Evolutionary conservation across 2,888 invertebrate species (phyloP).

Genomic region (Linyphia triangularis): DNA sequence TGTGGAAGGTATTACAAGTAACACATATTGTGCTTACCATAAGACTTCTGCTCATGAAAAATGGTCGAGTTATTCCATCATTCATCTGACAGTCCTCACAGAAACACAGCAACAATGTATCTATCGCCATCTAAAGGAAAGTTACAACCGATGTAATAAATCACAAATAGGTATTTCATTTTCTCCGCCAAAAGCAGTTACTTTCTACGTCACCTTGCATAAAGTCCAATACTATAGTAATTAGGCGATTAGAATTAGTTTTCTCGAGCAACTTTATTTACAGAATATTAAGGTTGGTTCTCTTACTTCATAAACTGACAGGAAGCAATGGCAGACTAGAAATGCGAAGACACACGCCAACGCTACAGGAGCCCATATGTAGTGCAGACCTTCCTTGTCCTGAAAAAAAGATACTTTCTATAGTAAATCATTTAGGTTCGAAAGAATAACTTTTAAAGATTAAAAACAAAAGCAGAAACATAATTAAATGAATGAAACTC

Average conservation of each 20-base stretch:
- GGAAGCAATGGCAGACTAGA: slow-evolving; percentile 94
- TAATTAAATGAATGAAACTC: too few relatives aligned
- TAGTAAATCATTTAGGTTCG: too few relatives aligned
- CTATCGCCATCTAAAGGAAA: slow-evolving; percentile 89
- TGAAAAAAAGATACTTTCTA: not conserved
- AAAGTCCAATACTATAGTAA: too few relatives aligned
- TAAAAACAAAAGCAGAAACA: not conserved
- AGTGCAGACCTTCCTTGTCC: slow-evolving; percentile 84
- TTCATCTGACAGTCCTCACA: slow-evolving; percentile 94
- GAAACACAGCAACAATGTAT: slow-evolving; percentile 94
- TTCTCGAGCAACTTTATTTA: not conserved
- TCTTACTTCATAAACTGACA: slow-evolving; percentile 93
- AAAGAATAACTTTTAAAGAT: slow-evolving; percentile 83
- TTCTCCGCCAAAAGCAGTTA: too few relatives aligned
- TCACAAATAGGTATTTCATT: too few relatives aligned
- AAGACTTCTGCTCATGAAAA: slow-evolving; percentile 80
- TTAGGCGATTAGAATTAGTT: too few relatives aligned
- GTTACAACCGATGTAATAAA: too few relatives aligned
- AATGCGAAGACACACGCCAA: slow-evolving; percentile 89
- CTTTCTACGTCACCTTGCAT: too few relatives aligned
- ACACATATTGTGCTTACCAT: slow-evolving; percentile 78
- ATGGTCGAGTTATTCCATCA: slow-evolving; percentile 81
- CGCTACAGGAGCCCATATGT: slow-evolving; percentile 92
- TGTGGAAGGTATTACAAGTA: too few relatives aligned
- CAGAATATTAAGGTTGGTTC: not conserved